phyloP scores from a whole-genome alignment of 2,797 vertebrate genomes.

The Pteronotus mesoamericanus region DNA sequence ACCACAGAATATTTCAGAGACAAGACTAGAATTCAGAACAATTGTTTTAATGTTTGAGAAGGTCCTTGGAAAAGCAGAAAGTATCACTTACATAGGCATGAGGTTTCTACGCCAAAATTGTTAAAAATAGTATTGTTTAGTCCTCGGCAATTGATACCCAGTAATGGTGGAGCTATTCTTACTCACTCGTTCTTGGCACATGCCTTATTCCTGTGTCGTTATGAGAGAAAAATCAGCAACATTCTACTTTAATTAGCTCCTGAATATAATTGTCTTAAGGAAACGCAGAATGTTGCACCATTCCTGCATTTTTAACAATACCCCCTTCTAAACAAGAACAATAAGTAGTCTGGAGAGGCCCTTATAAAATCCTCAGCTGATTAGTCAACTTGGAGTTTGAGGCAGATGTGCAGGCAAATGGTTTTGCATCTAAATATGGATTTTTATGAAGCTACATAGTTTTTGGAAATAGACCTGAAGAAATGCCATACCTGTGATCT shows the following conservation, averaged over 20 bases:
- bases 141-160: neutral
- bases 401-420: slow-evolving; percentile 43
- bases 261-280: neutral
- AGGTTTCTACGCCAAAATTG: neutral
- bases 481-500: slow-evolving; percentile 59
- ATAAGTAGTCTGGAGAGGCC: neutral
- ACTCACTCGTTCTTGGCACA: neutral
- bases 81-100: neutral
- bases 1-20: neutral
- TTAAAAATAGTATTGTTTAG: neutral
- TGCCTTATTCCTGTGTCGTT: neutral
- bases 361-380: slow-evolving; percentile 44
- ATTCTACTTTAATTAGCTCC: slow-evolving; percentile 27
- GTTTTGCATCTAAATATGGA: slow-evolving; percentile 54
- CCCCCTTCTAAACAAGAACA: neutral
- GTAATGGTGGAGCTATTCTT: neutral
- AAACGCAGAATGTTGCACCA: neutral
- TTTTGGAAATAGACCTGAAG: slow-evolving; percentile 64
- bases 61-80: neutral
- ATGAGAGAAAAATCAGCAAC: neutral
- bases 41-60: neutral
- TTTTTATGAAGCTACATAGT: slow-evolving; percentile 44
- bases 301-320: neutral
- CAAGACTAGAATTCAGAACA: neutral
- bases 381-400: neutral